Conservation (phyloP, 2,113 vertebrate species). For the Semnornis frantzii region DNA sequence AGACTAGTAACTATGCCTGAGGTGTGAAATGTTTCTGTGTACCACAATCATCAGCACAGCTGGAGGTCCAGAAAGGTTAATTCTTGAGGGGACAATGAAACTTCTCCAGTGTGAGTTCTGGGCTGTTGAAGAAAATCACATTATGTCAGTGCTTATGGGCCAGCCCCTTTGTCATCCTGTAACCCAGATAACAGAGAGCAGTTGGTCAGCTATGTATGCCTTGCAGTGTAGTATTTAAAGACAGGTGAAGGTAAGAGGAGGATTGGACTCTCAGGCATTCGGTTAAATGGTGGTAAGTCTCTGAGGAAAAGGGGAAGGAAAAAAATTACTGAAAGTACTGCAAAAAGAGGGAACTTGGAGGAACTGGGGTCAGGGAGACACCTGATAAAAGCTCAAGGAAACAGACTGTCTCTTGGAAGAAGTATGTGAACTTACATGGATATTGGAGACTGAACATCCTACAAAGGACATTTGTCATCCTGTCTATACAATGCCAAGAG, state of each 20-base stretch:
- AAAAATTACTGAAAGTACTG: background rate
- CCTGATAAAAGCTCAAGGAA: background rate
- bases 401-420: background rate
- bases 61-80: background rate
- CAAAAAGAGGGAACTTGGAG: background rate
- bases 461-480: background rate
- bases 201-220: background rate
- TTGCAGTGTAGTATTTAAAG: background rate
- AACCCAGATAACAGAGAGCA: background rate
- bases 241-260: background rate
- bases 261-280: background rate
- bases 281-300: background rate
- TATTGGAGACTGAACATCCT: background rate
- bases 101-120: background rate
- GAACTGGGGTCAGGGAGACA: background rate
- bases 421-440: background rate
- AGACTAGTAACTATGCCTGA: background rate
- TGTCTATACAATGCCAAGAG: background rate
- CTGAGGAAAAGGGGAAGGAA: background rate
- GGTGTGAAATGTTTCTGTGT: constrained; percentile 22
- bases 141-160: background rate
- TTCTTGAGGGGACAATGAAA: background rate
- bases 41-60: background rate
- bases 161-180: background rate
- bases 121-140: background rate